Percentiles rank a stretch among this genome's conserved stretches.
Conservation (phyloP, 2,797 vertebrate species). For the Heliangelus exortis region DNA sequence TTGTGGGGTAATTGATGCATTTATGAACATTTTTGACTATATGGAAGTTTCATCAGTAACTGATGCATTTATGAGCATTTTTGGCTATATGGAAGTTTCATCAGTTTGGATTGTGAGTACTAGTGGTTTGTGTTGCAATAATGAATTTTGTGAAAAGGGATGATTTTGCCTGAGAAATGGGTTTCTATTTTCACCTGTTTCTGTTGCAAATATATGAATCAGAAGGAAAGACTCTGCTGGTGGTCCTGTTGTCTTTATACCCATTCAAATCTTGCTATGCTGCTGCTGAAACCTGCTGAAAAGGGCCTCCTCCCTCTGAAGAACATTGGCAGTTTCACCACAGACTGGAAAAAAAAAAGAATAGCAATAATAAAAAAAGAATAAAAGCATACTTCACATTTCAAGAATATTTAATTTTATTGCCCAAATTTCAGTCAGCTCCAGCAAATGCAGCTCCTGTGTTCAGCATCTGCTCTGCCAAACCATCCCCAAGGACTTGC, state of each 20-base stretch:
- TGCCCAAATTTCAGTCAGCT: neutral
- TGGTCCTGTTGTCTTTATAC: neutral
- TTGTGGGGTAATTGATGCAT: neutral
- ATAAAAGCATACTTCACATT: neutral
- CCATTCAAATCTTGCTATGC: neutral
- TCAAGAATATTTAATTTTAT: neutral
- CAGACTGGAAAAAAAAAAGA: neutral
- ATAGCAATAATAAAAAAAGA: no score
- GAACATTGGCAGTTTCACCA: neutral
- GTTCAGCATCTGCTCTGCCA: neutral
- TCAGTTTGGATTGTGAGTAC: neutral
- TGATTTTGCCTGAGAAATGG: neutral
- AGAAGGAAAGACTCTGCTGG: neutral
- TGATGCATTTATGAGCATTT: neutral
- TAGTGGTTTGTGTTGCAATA: neutral
- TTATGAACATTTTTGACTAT: neutral
- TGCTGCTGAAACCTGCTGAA: neutral
- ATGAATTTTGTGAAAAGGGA: neutral
- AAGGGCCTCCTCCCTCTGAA: neutral
- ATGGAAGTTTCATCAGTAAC: neutral
- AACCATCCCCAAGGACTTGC: neutral
- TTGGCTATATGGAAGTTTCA: neutral
- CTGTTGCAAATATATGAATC: neutral
- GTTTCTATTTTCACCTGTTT: neutral
- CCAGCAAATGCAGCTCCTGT: neutral